Percentiles rank a stretch among this genome's conserved stretches.
Evolutionary conservation across 2,888 invertebrate species (phyloP).

Genomic region (Aporophyla nigra): DNA sequence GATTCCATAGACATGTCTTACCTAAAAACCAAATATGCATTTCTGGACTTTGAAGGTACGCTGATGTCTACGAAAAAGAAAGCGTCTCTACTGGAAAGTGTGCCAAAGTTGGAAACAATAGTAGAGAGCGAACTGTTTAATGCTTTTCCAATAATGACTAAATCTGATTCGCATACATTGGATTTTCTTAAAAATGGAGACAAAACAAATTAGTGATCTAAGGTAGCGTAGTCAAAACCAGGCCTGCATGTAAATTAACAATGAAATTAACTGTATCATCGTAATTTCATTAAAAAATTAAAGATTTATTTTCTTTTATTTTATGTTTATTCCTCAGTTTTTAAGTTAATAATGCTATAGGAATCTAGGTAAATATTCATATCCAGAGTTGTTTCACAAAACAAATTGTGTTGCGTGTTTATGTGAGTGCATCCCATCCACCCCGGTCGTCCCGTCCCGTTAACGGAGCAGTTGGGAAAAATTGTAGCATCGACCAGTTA

Average conservation of each 20-base stretch:
- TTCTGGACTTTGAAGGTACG: constrained; percentile 69
- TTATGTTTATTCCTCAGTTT: constrained; percentile 1
- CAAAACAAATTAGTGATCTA: constrained; percentile 29
- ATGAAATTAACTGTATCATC: constrained; percentile 47
- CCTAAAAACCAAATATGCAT: constrained; percentile 73
- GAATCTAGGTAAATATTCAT: not conserved
- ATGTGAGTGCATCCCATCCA: too few relatives aligned
- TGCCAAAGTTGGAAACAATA: constrained; percentile 83
- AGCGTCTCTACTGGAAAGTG: constrained; percentile 75
- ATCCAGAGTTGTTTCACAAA: not conserved
- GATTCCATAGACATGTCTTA: constrained; percentile 80
- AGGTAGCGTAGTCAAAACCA: constrained; percentile 23
- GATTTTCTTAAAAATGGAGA: constrained; percentile 51
- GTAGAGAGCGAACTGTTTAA: constrained; percentile 75
- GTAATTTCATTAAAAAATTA: constrained; percentile 37
- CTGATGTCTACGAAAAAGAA: constrained; percentile 75
- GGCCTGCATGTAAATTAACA: constrained; percentile 36
- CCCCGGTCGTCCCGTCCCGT: too few relatives aligned
- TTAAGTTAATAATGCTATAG: not conserved
- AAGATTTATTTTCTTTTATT: constrained; percentile 30
- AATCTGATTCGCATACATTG: constrained; percentile 42
- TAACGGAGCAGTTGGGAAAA: too few relatives aligned
- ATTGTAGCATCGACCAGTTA: too few relatives aligned
- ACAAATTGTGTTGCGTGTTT: not conserved
- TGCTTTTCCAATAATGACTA: constrained; percentile 63